Percentiles rank a stretch among this genome's conserved stretches.
These are phyloP conservation scores for Protaetia brevitarsis DNA, from an alignment of 1,140 invertebrate species.

Conservation along the genomic window DNA sequence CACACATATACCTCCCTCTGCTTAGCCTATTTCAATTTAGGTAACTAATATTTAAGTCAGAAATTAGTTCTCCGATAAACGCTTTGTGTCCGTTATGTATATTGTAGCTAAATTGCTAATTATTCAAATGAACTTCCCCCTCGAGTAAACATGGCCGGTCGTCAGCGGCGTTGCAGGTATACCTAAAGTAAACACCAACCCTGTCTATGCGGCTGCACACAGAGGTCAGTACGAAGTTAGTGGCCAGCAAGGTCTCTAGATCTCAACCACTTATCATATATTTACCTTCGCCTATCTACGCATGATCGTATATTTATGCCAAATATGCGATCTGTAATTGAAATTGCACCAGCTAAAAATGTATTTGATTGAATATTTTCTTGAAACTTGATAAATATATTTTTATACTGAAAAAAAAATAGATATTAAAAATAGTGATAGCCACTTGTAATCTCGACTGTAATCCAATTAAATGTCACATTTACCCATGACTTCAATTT, in stretches of 20 bases:
- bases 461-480: too few relatives aligned
- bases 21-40: constrained; percentile 6
- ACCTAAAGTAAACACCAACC: not conserved
- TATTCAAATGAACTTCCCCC: constrained; percentile 13
- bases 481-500: too few relatives aligned
- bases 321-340: too few relatives aligned
- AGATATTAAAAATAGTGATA: too few relatives aligned
- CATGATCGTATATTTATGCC: too few relatives aligned
- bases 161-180: constrained; percentile 1
- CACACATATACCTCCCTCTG: too few relatives aligned
- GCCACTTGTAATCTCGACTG: too few relatives aligned
- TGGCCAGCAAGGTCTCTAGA: not conserved
- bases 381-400: too few relatives aligned
- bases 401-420: too few relatives aligned
- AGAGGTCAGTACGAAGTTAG: not conserved
- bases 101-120: constrained; percentile 13
- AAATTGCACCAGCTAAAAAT: too few relatives aligned
- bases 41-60: constrained; percentile 7
- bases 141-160: constrained; percentile 8
- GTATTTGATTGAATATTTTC: too few relatives aligned
- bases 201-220: not conserved
- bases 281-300: too few relatives aligned
- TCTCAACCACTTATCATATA: not conserved
- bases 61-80: constrained; percentile 2
- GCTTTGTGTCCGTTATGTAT: not conserved